Evolutionary conservation across 92 coral and sea anemone genomes (phyloP).

Genomic region (Montipora capitata): DNA sequence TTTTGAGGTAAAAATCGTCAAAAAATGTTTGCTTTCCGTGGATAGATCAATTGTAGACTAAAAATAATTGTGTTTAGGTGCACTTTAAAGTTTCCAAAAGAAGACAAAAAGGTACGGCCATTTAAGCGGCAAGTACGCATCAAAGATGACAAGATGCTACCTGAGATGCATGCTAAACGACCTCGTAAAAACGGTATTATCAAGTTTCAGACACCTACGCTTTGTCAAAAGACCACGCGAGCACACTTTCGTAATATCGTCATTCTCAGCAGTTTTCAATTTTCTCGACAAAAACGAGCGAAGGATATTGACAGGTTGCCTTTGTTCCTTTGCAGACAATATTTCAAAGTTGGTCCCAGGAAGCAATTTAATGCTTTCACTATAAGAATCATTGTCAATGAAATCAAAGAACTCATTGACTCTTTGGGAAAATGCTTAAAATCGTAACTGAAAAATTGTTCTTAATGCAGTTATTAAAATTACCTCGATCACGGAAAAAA

Average conservation of each 20-base stretch:
- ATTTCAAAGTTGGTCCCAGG: slow-evolving; percentile 2
- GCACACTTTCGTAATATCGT: too few relatives aligned
- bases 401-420: neutral
- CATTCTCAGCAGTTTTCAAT: neutral
- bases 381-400: neutral
- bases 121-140: too few relatives aligned
- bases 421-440: too few relatives aligned
- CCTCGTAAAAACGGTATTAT: neutral
- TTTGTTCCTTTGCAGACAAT: slow-evolving; percentile 9
- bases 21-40: too few relatives aligned
- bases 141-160: neutral
- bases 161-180: neutral
- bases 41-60: too few relatives aligned
- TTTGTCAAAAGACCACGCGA: too few relatives aligned
- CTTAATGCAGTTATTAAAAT: too few relatives aligned
- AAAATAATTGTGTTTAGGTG: too few relatives aligned
- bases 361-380: neutral
- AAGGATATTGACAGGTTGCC: slow-evolving; percentile 9
- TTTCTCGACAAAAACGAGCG: slow-evolving; percentile 7
- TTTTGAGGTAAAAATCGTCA: too few relatives aligned
- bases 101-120: too few relatives aligned
- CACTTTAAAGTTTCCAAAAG: too few relatives aligned
- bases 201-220: neutral
- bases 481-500: too few relatives aligned
- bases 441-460: neutral